phyloP scores from a whole-genome alignment of 2,888 invertebrate genomes.

The Calephelis perditalis region DNA sequence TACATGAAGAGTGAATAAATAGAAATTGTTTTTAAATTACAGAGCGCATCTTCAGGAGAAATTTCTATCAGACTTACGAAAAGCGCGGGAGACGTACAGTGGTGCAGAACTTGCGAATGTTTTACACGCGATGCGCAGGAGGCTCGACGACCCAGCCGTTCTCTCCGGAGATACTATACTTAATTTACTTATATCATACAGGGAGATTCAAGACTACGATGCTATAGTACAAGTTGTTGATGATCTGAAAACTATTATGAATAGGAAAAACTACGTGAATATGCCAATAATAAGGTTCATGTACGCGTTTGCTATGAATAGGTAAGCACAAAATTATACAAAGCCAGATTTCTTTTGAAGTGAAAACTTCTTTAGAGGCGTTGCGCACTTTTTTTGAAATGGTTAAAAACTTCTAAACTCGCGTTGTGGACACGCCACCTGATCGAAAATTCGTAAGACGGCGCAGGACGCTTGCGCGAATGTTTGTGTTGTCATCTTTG shows the following conservation, averaged over 20 bases:
- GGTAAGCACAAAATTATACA: constrained; percentile 59
- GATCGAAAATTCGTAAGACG: too few species aligned
- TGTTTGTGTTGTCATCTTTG: too few species aligned
- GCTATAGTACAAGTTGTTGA: constrained; percentile 98
- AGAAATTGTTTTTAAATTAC: constrained; percentile 25
- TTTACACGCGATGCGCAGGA: constrained; percentile 92
- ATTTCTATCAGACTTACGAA: constrained; percentile 94
- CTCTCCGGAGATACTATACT: constrained; percentile 97
- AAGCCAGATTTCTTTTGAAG: constrained; percentile 3
- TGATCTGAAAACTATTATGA: constrained; percentile 93
- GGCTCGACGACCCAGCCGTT: constrained; percentile 97
- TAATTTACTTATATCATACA: constrained; percentile 94
- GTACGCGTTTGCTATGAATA: constrained; percentile 98
- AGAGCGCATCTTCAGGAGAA: constrained; percentile 98
- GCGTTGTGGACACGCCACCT: too few species aligned
- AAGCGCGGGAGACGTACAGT: constrained; percentile 91
- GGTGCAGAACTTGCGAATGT: constrained; percentile 89
- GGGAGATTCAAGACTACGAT: constrained; percentile 97
- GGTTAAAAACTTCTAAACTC: too few species aligned
- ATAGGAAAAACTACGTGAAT: constrained; percentile 91
- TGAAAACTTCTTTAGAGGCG: too few species aligned
- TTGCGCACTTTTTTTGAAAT: too few species aligned
- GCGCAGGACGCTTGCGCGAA: too few species aligned
- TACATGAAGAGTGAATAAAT: too few species aligned
- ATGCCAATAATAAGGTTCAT: constrained; percentile 94